phyloP scores from a whole-genome alignment of 1,140 invertebrate genomes.

The Lepidurus arcticus region DNA sequence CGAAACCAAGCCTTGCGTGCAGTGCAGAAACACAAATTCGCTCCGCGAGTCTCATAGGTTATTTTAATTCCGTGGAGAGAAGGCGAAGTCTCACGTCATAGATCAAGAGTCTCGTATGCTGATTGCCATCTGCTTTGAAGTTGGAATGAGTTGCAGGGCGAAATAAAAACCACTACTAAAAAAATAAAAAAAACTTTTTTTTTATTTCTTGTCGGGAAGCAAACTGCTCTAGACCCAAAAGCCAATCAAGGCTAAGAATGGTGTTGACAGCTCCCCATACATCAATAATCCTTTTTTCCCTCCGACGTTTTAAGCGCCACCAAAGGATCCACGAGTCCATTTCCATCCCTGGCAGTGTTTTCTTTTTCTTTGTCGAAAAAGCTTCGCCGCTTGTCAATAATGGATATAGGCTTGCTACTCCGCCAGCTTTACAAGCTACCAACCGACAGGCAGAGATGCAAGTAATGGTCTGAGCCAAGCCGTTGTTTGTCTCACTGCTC shows the following conservation, averaged over 20 bases:
- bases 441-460: not conserved
- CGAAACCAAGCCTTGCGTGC: not conserved
- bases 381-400: slow-evolving; percentile 15
- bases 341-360: not conserved
- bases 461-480: slow-evolving; percentile 8
- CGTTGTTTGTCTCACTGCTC: slow-evolving; percentile 3
- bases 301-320: not conserved
- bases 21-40: no score
- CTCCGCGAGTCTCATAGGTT: not conserved
- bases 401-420: slow-evolving; percentile 15
- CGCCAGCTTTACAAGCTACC: slow-evolving; percentile 10
- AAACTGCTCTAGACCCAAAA: not conserved
- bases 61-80: not conserved
- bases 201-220: not conserved
- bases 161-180: not conserved
- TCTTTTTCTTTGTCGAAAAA: not conserved
- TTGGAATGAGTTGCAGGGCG: not conserved
- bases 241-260: slow-evolving; percentile 19
- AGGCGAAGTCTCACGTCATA: not conserved
- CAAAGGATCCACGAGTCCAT: not conserved
- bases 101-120: not conserved
- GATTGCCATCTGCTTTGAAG: not conserved
- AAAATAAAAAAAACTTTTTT: no score
- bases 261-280: not conserved
- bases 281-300: slow-evolving; percentile 1